Evolutionary conservation across 1,140 invertebrate genomes (phyloP), one percentile per base, ranked within the genome.

Genomic region (Dendroctonus valens): DNA sequence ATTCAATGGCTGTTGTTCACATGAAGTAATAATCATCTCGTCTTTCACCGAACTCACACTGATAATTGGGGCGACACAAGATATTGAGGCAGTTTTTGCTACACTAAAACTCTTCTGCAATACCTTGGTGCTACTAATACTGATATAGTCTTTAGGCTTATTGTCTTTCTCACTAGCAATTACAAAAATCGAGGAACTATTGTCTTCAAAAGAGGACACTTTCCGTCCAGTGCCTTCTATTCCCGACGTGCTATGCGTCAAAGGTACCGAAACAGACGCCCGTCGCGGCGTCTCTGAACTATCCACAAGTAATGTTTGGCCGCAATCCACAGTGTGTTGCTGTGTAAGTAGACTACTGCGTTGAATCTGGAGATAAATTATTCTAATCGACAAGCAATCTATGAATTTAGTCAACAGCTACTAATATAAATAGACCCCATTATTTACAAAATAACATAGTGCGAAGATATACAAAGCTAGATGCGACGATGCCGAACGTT

Each of bases 1-100:
- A 26, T 26, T 26, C 26, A 26, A 26, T 26, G 26, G 3, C 26
- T 26, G 26, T 26, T 26, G 26, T 3, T 26, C 26, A 26, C 26
- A 26, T 26, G 26, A 26, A 26, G 26, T 26, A 26, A 26, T 26
- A 26, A 26, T 26, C 26, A 26, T 26, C 26, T 88, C 86, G 59
- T 87, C 87, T 8, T 84, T 83, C 41, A 85, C 87, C 4, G 87
- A 86, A 77, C 86, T 89, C 39, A 89, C 87, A 77, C 87, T 89
- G 69, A 89, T 89, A 41, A 87, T 80, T n/a, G 87, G 87, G 6
- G 81, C 81, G 7, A 79, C 71, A 40, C 15, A 74, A 73, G 38
- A 72, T 42, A 76, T 77, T 48, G 77, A 78, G 62, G 72, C 74
- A 48, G 78, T 74, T 68, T 79, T 77, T 15, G 74, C 68, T 48